Conservation (phyloP, 2,797 vertebrate genomes). For the Thamnophis elegans region DNA sequence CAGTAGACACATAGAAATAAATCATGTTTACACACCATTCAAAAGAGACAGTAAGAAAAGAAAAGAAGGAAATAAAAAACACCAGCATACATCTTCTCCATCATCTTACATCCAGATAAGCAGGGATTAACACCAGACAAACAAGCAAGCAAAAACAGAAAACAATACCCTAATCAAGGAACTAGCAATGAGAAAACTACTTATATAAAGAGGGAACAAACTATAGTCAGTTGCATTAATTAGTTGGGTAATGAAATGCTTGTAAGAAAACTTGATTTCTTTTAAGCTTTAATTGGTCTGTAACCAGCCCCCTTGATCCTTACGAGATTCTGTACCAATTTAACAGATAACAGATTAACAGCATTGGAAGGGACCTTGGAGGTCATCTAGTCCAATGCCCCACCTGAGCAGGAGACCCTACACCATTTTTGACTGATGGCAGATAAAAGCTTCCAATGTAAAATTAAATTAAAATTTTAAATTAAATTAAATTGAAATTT, state of each 20-base stretch:
- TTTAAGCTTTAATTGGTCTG: background rate
- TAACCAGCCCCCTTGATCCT: background rate
- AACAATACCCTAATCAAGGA: background rate
- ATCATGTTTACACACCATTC: background rate
- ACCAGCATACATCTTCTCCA: background rate
- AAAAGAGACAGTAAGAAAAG: background rate
- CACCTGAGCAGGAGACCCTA: too few species aligned
- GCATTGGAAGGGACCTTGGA: too few species aligned
- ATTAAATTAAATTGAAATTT: background rate
- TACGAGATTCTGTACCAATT: background rate
- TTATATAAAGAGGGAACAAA: background rate
- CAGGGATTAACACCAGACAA: background rate
- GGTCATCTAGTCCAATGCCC: too few species aligned
- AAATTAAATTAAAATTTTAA: too few species aligned
- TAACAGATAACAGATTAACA: too few species aligned
- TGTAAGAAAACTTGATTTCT: background rate
- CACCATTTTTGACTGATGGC: too few species aligned
- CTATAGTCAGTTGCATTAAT: background rate
- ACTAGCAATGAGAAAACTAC: background rate
- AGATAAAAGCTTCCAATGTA: too few species aligned
- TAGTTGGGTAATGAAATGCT: background rate
- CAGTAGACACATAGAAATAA: background rate
- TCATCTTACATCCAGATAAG: background rate
- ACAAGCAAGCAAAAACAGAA: background rate
- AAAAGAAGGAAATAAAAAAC: background rate